These are phyloP conservation scores for Barnardius zonarius DNA, from an alignment of 2,113 vertebrate species.

Conservation along the genomic window DNA sequence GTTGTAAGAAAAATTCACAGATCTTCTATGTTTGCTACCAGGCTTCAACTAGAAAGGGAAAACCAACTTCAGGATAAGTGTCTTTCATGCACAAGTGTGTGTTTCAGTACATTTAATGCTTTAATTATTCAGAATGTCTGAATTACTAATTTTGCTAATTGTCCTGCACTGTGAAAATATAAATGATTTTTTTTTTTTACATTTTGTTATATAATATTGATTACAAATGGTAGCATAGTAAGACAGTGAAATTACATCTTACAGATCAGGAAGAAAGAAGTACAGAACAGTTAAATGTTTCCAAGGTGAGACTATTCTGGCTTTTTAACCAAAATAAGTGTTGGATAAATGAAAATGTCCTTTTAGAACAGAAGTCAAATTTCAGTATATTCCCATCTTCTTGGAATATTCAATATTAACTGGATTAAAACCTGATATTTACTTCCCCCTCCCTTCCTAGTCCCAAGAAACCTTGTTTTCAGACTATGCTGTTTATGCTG, in stretches of 20 bases:
- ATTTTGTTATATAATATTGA: background rate
- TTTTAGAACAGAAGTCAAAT: background rate
- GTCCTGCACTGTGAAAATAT: background rate
- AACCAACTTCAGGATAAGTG: background rate
- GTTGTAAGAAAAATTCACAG: background rate
- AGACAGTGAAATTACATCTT: background rate
- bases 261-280: background rate
- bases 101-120: background rate
- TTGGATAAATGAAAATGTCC: background rate
- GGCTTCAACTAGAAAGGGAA: background rate
- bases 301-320: background rate
- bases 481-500: background rate
- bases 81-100: background rate
- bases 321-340: background rate
- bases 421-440: background rate
- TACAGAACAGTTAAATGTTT: background rate
- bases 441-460: background rate
- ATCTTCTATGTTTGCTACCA: background rate
- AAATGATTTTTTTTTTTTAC: background rate
- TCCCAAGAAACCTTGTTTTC: background rate
- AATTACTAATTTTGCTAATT: background rate
- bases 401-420: background rate
- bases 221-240: background rate
- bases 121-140: background rate
- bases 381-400: background rate